Percentiles rank a stretch among this genome's conserved stretches.
Evolutionary conservation across 2,888 invertebrate genomes (phyloP).

Genomic region (Heliconius cydno): DNA sequence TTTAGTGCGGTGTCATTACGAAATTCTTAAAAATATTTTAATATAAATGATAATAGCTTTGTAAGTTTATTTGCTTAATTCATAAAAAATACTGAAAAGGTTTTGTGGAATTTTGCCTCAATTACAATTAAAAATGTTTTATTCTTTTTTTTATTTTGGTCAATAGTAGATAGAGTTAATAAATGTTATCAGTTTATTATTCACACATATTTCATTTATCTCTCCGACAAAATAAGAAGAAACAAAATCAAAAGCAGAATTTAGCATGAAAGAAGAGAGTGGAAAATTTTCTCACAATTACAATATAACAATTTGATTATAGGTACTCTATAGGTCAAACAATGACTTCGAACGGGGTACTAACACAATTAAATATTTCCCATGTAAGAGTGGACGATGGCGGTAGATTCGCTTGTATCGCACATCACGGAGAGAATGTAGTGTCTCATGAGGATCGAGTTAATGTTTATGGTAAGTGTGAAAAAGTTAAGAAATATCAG

Average conservation of each 20-base stretch:
- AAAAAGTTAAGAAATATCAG: background rate
- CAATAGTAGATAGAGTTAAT: no score
- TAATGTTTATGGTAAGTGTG: conserved; percentile 79
- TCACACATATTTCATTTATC: no score
- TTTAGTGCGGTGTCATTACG: no score
- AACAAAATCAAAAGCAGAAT: background rate
- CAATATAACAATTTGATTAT: conserved; percentile 31
- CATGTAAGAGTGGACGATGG: conserved; percentile 84
- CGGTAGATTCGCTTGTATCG: conserved; percentile 84
- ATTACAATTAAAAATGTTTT: no score
- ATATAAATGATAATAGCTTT: no score
- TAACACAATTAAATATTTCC: conserved; percentile 80
- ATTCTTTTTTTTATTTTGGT: no score
- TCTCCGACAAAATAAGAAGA: no score
- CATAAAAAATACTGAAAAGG: no score
- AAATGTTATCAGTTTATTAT: no score
- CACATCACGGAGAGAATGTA: conserved; percentile 68
- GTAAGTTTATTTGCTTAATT: no score
- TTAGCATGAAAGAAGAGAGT: background rate
- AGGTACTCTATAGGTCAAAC: conserved; percentile 73
- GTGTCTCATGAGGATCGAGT: conserved; percentile 71
- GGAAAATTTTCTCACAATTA: background rate
- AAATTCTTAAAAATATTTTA: no score
- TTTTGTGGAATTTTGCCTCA: no score
- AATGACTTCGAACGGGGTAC: conserved; percentile 67